These are phyloP conservation scores for Ptiloglossa arizonensis DNA, from an alignment of 1,140 invertebrate genomes.

Conservation along the genomic window DNA sequence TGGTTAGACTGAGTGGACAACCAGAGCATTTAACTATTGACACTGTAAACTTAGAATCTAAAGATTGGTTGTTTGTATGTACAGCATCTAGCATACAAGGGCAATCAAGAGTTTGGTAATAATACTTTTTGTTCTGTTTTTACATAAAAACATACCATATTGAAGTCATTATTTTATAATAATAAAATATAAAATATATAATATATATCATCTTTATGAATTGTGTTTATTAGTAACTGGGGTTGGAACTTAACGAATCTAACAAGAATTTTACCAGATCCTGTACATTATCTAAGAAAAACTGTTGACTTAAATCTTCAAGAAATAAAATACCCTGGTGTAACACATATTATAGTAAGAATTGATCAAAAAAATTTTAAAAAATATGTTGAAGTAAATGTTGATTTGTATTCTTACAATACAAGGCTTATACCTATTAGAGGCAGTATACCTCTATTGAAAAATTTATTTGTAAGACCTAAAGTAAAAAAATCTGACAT, in stretches of 20 bases:
- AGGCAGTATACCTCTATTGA: constrained; percentile 36
- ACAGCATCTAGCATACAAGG: constrained; percentile 81
- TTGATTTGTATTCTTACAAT: constrained; percentile 69
- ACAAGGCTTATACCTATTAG: constrained; percentile 56
- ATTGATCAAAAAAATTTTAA: constrained; percentile 78
- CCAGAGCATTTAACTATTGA: constrained; percentile 81
- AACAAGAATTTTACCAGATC: constrained; percentile 82
- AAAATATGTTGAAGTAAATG: constrained; percentile 67
- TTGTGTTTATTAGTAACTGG: constrained; percentile 82
- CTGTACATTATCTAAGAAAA: constrained; percentile 80
- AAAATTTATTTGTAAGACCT: constrained; percentile 38
- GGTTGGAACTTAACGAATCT: constrained; percentile 86
- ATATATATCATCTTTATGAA: constrained; percentile 17
- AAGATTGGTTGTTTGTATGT: constrained; percentile 89
- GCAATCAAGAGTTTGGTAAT: constrained; percentile 85
- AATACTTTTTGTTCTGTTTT: background rate
- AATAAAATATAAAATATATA: constrained; percentile 1
- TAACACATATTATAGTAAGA: constrained; percentile 88
- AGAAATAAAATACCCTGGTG: constrained; percentile 83
- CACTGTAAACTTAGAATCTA: constrained; percentile 84
- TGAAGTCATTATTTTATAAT: background rate
- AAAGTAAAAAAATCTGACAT: constrained; percentile 46
- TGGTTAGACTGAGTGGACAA: constrained; percentile 83
- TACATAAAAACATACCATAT: background rate
- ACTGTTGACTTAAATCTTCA: constrained; percentile 85